Evolutionary conservation across 2,888 invertebrate genomes (phyloP), one percentile per base, ranked within the genome.

Genomic region (Thelaira solivaga): DNA sequence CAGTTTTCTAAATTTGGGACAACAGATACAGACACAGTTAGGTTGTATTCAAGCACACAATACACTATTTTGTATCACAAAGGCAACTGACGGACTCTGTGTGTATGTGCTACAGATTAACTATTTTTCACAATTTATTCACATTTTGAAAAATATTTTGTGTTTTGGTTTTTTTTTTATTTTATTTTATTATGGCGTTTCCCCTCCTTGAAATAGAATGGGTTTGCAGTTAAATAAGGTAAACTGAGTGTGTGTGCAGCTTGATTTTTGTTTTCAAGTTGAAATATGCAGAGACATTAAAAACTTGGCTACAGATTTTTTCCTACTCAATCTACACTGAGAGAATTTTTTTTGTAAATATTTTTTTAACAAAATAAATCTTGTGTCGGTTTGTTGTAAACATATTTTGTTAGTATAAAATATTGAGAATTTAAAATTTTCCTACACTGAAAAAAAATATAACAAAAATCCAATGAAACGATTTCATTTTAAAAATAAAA

Each of bases 1-100:
- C 73, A 77, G 77, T 77, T 77, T 77, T 77, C 73, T 69, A 78
- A 69, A 78, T 74, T 78, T 78, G 78, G 78, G 78, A 78, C 78
- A 78, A 69, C 69, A 69, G 51, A 64, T 36, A 65, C 68, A 72
- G 18, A 26, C 43, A 45, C 53, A 72, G 51, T 55, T 53, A 67
- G n/a, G n/a, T n/a, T 34, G 55, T 34, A 45, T 43, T 41, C 69
- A 69, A 20, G 34, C 47, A 59, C 47, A 39, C n/a, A 29, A 41
- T n/a, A n/a, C n/a, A n/a, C n/a, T n/a, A n/a, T n/a, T 49, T 49
- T 13, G 18, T 39, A 34, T 7, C 36, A 41, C 13, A 51, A 47
- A 26, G 34, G n/a, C 36, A 26, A 51, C 26, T 41, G n/a, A 11
- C 11, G 34, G 11, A 11, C 2, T 2, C 34, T 11, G 8, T 11